Base-by-base conservation (phyloP, 2,797 vertebrate genomes). In the Galaxias olidus region DNA sequence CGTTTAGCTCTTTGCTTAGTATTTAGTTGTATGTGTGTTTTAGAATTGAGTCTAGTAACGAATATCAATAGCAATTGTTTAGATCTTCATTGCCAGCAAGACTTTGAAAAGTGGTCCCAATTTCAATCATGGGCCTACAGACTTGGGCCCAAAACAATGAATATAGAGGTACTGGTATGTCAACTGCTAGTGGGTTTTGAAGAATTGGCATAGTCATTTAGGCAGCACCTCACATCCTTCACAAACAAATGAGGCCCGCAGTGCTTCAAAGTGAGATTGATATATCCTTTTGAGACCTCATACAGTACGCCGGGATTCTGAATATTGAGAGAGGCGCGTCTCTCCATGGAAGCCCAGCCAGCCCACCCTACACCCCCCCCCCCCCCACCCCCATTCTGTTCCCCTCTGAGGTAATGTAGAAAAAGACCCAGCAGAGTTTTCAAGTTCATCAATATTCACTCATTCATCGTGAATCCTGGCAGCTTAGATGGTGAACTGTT, bases 231-330 rank as follows among this genome's bases (percentile, higher is more conserved):
- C 87, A 77, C 90, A 86, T 91, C 84, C 88, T 81, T 84, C 89
- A 77, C 89, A 92, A 93, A 93, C 91, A 93, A 93, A 94, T 93
- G 89, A 91, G 92, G 87, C 78, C 90, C 79, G 83, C 83, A 73
- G 82, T 54, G 84, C 82, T 83, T 92, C 90, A 93, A 92, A 95
- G 92, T 93, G 92, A 95, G 94, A 95, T 93, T 93, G 93, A 94
- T 90, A 86, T 91, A 89, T 91, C 87, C 86, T 90, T 89, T 87
- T 86, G 89, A 89, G 81, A 86, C 86, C 89, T 89, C 81, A 89
- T 87, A 87, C 87, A 86, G 87, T 88, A 84, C 81, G 79, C 83
- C 75, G 80, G 84, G 90, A 91, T 92, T 91, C 84, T 91, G 91
- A 93, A 94, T 92, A 91, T 90, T 88, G 89, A 92, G 89, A 82